Base-by-base conservation (phyloP, 2,797 vertebrate species). In the Odontamblyopus lacepedii region DNA sequence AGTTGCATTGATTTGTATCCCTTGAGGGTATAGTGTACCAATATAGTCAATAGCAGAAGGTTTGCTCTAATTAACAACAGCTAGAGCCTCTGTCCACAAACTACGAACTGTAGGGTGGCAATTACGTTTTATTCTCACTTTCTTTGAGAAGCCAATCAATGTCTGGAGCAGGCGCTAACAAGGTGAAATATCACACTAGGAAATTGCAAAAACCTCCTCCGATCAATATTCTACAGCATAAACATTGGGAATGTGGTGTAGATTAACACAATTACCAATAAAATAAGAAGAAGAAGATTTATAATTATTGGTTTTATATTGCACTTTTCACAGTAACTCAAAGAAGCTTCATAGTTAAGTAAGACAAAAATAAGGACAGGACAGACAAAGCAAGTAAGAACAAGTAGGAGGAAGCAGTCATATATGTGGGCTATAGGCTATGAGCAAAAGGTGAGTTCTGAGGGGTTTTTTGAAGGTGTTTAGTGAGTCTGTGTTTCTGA, bases 71-170 rank as follows among this genome's bases (percentile, higher is more conserved):
- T 53, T 63, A 48, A 26, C 38, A 7, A 3, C 23, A 5, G 38
- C 41, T 6, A 26, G 41, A 26, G 63, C 38, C 9, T 64, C 19
- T 13, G 35, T 15, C 35, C 38, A 26, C 11, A 64, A 16, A 44
- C 13, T 15, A 41, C n/a, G 9, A 63, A 63, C 2, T 63, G 62
- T 26, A 29, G 23, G 63, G 13, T 50, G 41, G n/a, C 9, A 65
- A 65, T 65, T 53, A 67, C 50, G 53, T 30, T 67, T 67, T 27
- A 30, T 67, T 67, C 27, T 53, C 65, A 53, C 48, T 53, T 67
- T 66, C 6, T 50, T 53, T 26, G 50, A 19, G 3, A 67, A 67
- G 65, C 27, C 26, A 32, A 53, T 53, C 27, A 53, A 32, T 67
- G 65, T 53, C 23, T 18, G 27, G 8, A 53, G 41, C 38, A 48